A percentile compares a stretch with the other conserved stretches of the same genome.
Conservation (phyloP, 2,888 invertebrate species). For the Nemoura dubitans region DNA sequence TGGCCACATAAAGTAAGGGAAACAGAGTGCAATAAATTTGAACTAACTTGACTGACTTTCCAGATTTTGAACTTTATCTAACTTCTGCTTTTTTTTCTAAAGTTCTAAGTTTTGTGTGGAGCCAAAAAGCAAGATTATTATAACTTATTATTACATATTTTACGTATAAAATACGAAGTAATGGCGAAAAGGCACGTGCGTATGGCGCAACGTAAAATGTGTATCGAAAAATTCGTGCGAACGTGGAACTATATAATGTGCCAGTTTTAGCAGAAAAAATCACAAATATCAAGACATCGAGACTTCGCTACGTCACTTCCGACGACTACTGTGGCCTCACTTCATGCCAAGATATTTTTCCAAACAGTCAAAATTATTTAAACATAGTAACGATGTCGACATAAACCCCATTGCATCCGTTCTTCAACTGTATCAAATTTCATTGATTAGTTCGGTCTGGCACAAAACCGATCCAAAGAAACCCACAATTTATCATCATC, state of each 20-base stretch:
- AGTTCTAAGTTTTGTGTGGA: not conserved
- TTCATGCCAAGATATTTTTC: not conserved
- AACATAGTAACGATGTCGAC: not conserved
- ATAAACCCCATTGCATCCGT: not conserved
- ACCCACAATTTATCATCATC: not conserved
- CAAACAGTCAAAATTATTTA: not conserved
- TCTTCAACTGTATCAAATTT: not conserved
- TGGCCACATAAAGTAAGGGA: slow-evolving; percentile 18
- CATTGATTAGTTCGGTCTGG: not conserved
- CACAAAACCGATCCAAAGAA: not conserved
- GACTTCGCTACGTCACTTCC: too few relatives aligned
- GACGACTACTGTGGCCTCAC: not conserved
- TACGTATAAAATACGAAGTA: not conserved
- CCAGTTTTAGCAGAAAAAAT: too few relatives aligned
- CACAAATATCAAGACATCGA: too few relatives aligned
- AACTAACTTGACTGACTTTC: slow-evolving; percentile 18
- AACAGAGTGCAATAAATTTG: slow-evolving; percentile 18
- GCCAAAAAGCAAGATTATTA: not conserved
- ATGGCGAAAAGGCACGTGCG: not conserved
- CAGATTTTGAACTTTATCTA: slow-evolving; percentile 24
- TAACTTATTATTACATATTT: slow-evolving; percentile 14
- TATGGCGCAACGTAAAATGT: too few relatives aligned
- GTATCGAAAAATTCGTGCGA: too few relatives aligned
- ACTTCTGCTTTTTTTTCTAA: slow-evolving; percentile 14
- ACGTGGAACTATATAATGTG: too few relatives aligned